Conservation (phyloP, 1,140 invertebrate species). For the Ceratosolen fusciceps region DNA sequence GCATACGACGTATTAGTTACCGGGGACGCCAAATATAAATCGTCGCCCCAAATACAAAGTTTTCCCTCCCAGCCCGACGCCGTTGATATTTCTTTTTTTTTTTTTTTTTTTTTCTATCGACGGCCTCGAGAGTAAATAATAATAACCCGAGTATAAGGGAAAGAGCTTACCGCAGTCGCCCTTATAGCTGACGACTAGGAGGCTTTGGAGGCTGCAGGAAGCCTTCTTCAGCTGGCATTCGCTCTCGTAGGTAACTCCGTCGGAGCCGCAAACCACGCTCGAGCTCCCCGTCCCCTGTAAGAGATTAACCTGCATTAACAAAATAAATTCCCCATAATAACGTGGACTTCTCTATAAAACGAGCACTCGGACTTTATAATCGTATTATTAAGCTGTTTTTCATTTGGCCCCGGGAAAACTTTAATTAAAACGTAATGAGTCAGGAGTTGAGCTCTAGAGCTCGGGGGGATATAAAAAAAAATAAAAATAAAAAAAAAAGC, state of each 20-base stretch:
- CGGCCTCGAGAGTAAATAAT: background rate
- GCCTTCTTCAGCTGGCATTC: slow-evolving; percentile 79
- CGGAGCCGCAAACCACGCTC: slow-evolving; percentile 80
- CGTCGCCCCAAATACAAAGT: no score
- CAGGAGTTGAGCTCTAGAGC: no score
- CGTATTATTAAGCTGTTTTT: background rate
- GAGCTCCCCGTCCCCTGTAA: slow-evolving; percentile 70
- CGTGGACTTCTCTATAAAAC: background rate
- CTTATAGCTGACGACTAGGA: slow-evolving; percentile 80
- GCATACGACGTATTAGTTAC: background rate
- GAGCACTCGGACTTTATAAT: no score
- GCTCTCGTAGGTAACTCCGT: slow-evolving; percentile 81
- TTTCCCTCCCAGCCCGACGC: no score
- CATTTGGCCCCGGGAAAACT: no score
- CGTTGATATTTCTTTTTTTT: no score
- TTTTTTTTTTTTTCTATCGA: no score
- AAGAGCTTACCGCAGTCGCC: slow-evolving; percentile 90
- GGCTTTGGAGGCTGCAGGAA: slow-evolving; percentile 78
- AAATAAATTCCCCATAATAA: slow-evolving; percentile 19
- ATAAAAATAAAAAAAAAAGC: no score
- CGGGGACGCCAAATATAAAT: background rate
- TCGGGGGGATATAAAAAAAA: no score
- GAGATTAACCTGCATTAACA: slow-evolving; percentile 59
- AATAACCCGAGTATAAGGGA: background rate
- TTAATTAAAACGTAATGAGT: no score